Evolutionary conservation across 2,888 invertebrate genomes (phyloP), one percentile per base, ranked within the genome.

Genomic region (Hemithea aestivaria): DNA sequence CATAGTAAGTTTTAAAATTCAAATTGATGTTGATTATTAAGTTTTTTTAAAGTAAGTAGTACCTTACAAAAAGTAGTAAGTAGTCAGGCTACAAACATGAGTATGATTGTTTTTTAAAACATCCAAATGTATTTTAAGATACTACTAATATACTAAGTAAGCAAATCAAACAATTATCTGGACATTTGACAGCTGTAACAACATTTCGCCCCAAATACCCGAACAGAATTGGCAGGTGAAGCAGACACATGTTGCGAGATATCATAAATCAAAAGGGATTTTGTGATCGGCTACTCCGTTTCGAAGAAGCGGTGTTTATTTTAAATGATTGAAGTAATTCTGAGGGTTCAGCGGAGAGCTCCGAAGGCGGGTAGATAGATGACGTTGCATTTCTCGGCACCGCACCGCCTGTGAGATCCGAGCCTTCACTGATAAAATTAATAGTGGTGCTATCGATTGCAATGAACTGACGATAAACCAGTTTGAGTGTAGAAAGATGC

Each of bases 291-390:
- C 67, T 66, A 68, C 67, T 68, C 63, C 54, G 66, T 66, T 77
- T 75, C 73, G 56, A 60, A 57, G 71, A 78, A 76, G 63, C 57
- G 47, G 63, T 82, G 73, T 83, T 81, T 83, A 81, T 80, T 81
- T 82, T 71, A 75, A 78, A 73, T 67, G 65, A 73, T 75, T 73
- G 69, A 70, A 75, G 73, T 71, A 65, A 73, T 80, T 73, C 65
- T 61, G 59, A 71, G 67, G 72, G 70, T 66, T 58, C 54, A 56
- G 58, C 58, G 54, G 62, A 58, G 55, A 52, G 55, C 46, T 55
- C 57, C 58, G 56, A 53, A 64, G 65, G 64, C 62, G 66, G 66
- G 66, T 71, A 73, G 67, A 75, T 66, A 60, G 65, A 80, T 84
- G 84, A 84, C 82, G 61, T 63, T 73, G 80, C 82, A 64, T 64